phyloP scores from a whole-genome alignment of 2,113 vertebrate genomes.

The Cyanistes caeruleus region DNA sequence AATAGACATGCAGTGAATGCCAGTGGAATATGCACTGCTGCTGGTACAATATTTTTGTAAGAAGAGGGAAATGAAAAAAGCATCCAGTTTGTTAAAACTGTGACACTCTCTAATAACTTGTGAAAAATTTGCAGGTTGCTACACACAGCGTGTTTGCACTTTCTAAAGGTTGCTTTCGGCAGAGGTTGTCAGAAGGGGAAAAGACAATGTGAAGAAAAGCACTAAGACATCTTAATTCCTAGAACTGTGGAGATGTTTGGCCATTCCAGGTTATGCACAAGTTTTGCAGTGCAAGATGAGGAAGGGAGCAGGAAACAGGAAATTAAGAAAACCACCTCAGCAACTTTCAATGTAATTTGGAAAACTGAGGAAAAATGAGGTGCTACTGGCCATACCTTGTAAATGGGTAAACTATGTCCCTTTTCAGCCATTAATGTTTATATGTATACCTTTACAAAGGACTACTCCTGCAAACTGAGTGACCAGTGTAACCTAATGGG shows the following conservation, averaged over 20 bases:
- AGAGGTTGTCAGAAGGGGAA: not conserved
- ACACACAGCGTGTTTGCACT: not conserved
- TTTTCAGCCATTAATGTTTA: not conserved
- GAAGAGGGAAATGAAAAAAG: not conserved
- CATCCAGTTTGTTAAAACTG: not conserved
- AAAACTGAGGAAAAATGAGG: not conserved
- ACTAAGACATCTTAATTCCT: not conserved
- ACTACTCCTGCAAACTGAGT: not conserved
- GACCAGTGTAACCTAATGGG: not conserved
- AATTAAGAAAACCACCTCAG: not conserved
- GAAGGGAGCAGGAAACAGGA: not conserved
- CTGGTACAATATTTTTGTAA: not conserved
- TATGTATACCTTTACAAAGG: not conserved
- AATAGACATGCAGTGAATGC: not conserved
- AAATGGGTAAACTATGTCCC: not conserved
- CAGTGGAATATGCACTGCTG: not conserved
- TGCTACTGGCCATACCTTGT: not conserved
- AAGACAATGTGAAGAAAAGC: not conserved
- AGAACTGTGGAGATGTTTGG: not conserved
- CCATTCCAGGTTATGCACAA: not conserved
- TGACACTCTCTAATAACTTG: not conserved
- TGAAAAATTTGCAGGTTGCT: not conserved
- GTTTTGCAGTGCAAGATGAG: not conserved
- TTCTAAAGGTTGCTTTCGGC: conserved; percentile 6
- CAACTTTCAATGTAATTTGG: not conserved